phyloP scores from a whole-genome alignment of 1,140 invertebrate genomes.

The Thereuonema tuberculata region DNA sequence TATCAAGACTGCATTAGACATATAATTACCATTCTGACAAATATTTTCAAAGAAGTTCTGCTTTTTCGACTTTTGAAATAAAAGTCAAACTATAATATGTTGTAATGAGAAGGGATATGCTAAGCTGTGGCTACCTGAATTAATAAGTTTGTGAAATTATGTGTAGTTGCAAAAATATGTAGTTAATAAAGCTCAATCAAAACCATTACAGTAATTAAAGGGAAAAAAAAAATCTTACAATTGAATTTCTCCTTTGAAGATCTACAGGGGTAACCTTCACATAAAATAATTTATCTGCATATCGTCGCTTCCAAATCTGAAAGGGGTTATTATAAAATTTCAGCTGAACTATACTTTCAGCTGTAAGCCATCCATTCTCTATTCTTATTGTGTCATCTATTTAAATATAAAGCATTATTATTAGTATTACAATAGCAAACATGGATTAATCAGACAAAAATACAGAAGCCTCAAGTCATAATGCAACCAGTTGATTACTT shows the following conservation, averaged over 20 bases:
- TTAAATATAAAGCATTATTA: background rate
- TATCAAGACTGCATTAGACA: no score
- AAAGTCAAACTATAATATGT: no score
- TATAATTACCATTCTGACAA: no score
- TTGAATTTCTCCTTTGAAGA: constrained; percentile 29
- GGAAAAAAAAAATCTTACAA: constrained; percentile 4
- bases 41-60: no score
- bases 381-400: constrained; percentile 43
- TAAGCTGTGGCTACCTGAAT: no score
- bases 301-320: constrained; percentile 61
- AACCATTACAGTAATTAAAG: background rate
- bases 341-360: constrained; percentile 71
- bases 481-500: background rate
- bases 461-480: background rate
- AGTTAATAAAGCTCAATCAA: background rate
- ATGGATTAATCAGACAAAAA: background rate
- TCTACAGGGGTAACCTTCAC: constrained; percentile 58
- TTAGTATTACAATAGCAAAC: background rate
- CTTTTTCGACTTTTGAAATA: no score
- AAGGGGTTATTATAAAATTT: constrained; percentile 73
- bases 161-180: background rate
- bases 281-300: constrained; percentile 44
- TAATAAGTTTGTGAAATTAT: no score
- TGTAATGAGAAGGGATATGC: no score
- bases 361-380: constrained; percentile 72